These are phyloP conservation scores for Choristoneura fumiferana DNA, from an alignment of 1,140 invertebrate genomes.

Conservation along the genomic window DNA sequence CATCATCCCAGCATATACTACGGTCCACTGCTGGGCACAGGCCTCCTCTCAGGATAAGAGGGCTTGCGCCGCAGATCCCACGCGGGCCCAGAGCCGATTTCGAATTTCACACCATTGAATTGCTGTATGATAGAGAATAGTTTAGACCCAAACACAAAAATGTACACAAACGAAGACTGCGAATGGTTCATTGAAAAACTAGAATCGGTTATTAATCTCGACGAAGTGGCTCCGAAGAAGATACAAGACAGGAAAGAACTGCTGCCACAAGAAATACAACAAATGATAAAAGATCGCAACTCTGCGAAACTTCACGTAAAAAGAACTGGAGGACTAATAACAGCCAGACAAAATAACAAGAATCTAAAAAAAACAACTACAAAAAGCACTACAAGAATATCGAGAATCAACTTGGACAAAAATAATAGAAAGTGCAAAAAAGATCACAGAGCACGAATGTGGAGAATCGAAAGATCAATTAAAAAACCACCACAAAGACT, in stretches of 20 bases:
- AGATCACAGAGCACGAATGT: constrained; percentile 16
- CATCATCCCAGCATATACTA: no score
- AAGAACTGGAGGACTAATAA: neutral
- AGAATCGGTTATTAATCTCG: neutral
- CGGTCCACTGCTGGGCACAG: no score
- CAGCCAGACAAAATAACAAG: neutral
- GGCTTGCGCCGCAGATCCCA: no score
- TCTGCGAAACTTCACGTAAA: neutral
- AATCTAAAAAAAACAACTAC: neutral
- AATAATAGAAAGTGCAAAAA: neutral
- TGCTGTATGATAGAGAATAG: neutral
- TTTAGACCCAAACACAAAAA: neutral
- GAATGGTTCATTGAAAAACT: constrained; percentile 8
- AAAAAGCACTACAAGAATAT: neutral
- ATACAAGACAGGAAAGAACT: neutral
- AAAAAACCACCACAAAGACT: constrained; percentile 17
- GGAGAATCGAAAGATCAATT: constrained; percentile 1
- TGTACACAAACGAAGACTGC: constrained; percentile 3
- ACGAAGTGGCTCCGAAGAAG: neutral
- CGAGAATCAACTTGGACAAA: neutral
- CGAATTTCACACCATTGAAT: no score
- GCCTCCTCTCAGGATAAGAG: no score
- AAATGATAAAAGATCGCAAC: constrained; percentile 1
- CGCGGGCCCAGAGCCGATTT: no score
- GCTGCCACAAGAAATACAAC: neutral